Evolutionary conservation across 2,888 invertebrate species (phyloP), one percentile per base, ranked within the genome.

Genomic region (Habroteleia sp.): DNA sequence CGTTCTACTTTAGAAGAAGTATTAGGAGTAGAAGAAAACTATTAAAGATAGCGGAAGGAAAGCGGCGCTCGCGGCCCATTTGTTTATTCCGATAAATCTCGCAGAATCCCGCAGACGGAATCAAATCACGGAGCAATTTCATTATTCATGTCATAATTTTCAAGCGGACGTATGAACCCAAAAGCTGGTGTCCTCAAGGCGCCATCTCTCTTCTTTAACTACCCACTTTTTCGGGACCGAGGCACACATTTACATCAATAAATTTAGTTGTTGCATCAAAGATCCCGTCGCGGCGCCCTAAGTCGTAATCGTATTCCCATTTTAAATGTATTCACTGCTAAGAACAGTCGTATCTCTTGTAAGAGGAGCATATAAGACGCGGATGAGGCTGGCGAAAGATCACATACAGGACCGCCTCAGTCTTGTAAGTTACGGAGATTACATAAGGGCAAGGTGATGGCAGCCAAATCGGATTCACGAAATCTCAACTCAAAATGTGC

Each of bases 391-490:
- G 63, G 33, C 25, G 46, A 39, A 56, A 42, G 78, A 80, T 84
- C 82, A 81, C 79, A 79, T 81, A 81, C 78, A 81, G 78, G 79
- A 68, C 54, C 69, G 62, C 52, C 29, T 46, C 60, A 50, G 41
- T 31, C 50, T 52, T 62, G 69, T 72, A 75, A 73, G 68, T 58
- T 73, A 60, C 60, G 46, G 50, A 71, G 73, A 37, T 68, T 76
- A 72, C 63, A 62, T 33, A 73, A 74, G 72, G 56, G 46, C 74
- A 78, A 79, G 62, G 27, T 54, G 74, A 77, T 78, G 77, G 73
- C 76, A 77, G 81, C 83, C 79, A 86, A 86, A 85, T 85, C 85
- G 85, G 87, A 87, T 87, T 85, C 80, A 62, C 79, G 80, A 85
- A 87, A 87, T 87, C 86, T 85, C 80, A 80, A 83, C 81, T 86